Evolutionary conservation across 2,113 vertebrate species (phyloP), one percentile per base, ranked within the genome.

Genomic region (Pachyramphus minor): DNA sequence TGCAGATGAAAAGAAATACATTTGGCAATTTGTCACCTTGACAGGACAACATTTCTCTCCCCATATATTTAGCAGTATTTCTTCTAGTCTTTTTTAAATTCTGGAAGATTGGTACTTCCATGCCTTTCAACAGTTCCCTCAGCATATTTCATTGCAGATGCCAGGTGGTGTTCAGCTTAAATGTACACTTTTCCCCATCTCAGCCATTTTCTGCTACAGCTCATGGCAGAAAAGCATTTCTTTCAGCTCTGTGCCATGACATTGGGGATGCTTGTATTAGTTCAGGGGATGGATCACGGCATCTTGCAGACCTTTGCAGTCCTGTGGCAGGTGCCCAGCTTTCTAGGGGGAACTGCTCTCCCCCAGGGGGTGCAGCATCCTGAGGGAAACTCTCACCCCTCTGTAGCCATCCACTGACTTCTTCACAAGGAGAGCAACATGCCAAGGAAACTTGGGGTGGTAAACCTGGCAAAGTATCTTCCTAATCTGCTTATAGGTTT

Each of bases 191-290:
- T 69, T 44, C 78, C 87, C 30, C 39, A 58, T 30, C 63, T 58
- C 78, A 79, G 62, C 20, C 35, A 83, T 76, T 82, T 68, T 79
- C 42, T 72, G 62, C 79, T 56, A 18, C 45, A 83, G 21, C 41
- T 87, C 22, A n/a, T 19, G 45, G 59, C 12, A 92, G 39, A 60
- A 72, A 73, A 76, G 4, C 10, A n/a, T 68, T 75, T 39, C 17
- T 78, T 94, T 55, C 59, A 66, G 28, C 19, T 56, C 73, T 60
- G 4, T 25, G 25, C 56, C 8, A 8, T 25, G 76, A 12, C 55
- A 58, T 2, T 0, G 0, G 22, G 35, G 39, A 59, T 45, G 35
- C 31, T 30, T 79, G 66, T 35, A 9, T 3, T 10, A 12, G n/a
- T 66, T 69, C 30, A 62, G 25, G 14, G 31, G 17, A 52, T 60